phyloP scores from a whole-genome alignment of 2,888 invertebrate genomes.

The Julus scanicus region DNA sequence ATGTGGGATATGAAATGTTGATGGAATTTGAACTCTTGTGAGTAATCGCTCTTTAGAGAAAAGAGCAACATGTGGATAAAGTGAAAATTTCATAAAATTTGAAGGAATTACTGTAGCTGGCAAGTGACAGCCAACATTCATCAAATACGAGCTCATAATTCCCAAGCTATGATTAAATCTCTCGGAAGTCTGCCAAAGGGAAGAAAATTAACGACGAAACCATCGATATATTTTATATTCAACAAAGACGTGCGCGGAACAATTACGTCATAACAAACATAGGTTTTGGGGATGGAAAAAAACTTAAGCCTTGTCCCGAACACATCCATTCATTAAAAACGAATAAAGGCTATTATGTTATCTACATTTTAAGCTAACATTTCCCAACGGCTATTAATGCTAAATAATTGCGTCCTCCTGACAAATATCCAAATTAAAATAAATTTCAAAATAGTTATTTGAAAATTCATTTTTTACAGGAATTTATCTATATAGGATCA shows the following conservation, averaged over 20 bases:
- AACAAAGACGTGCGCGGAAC: background rate
- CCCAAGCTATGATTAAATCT: conserved; percentile 26
- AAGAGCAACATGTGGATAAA: conserved; percentile 40
- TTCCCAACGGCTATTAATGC: too few species aligned
- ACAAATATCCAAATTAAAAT: too few species aligned
- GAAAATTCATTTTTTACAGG: too few species aligned
- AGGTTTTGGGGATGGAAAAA: too few species aligned
- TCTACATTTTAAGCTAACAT: too few species aligned
- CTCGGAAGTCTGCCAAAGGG: background rate
- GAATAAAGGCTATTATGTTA: too few species aligned
- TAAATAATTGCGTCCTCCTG: too few species aligned
- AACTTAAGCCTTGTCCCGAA: background rate
- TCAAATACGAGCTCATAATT: conserved; percentile 30
- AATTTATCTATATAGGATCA: too few species aligned
- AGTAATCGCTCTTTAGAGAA: conserved; percentile 37
- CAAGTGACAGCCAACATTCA: conserved; percentile 31
- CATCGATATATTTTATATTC: background rate
- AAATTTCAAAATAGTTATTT: too few species aligned
- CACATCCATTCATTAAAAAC: background rate
- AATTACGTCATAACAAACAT: background rate
- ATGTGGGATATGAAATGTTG: background rate
- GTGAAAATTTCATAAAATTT: conserved; percentile 41
- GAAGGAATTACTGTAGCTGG: conserved; percentile 12
- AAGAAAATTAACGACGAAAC: background rate
- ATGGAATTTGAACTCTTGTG: background rate